A percentile compares a stretch with the other conserved stretches of the same genome.
phyloP scores from a whole-genome alignment of 1,140 invertebrate species.

The Aphelinus certus region DNA sequence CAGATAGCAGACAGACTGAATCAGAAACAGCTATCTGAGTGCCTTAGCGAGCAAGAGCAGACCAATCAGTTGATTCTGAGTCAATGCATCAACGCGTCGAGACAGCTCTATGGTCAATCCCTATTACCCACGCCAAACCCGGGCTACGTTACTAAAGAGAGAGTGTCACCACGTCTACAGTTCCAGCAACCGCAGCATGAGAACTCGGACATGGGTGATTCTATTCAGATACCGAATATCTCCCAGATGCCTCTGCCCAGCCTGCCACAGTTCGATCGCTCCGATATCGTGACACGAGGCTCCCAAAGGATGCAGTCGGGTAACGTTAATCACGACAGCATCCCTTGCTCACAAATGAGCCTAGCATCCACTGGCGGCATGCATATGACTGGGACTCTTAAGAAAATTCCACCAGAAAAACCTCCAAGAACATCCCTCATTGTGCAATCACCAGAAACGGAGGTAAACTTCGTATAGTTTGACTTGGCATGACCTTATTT shows the following conservation, averaged over 20 bases:
- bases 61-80: constrained; percentile 28
- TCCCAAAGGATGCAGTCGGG: constrained; percentile 56
- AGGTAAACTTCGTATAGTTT: constrained; percentile 54
- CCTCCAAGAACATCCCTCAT: constrained; percentile 64
- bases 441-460: constrained; percentile 60
- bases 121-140: constrained; percentile 40
- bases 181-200: constrained; percentile 43
- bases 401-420: constrained; percentile 64
- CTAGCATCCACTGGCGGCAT: constrained; percentile 37
- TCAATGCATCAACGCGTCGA: constrained; percentile 27
- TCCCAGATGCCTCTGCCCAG: constrained; percentile 59
- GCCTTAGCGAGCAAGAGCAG: constrained; percentile 30
- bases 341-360: constrained; percentile 41
- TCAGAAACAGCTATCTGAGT: constrained; percentile 45
- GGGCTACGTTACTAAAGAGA: constrained; percentile 37
- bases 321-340: constrained; percentile 52
- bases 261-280: constrained; percentile 58
- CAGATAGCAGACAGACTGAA: constrained; percentile 52
- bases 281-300: constrained; percentile 46
- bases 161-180: constrained; percentile 57
- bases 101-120: constrained; percentile 53
- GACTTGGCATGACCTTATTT: background rate
- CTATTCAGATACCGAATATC: constrained; percentile 57
- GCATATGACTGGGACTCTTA: constrained; percentile 60
- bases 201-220: constrained; percentile 47